Conservation (phyloP, 2,113 vertebrate genomes). For the Aphyosemion australe region DNA sequence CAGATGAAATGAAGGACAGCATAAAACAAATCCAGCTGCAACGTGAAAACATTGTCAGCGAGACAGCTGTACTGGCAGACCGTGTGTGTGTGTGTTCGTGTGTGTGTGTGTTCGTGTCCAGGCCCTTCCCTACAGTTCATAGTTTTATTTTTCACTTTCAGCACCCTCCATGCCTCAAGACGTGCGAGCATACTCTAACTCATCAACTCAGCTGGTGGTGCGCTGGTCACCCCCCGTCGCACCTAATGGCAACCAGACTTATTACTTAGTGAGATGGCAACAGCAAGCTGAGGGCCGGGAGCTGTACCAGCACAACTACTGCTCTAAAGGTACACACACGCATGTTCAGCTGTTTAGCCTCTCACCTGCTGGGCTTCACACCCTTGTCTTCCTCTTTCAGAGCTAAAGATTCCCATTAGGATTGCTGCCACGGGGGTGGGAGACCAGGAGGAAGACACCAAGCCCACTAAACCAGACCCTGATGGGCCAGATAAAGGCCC, state of each 20-base stretch:
- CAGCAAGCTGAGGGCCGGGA: slow-evolving; percentile 92
- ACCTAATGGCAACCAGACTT: slow-evolving; percentile 93
- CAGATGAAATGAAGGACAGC: slow-evolving; percentile 28
- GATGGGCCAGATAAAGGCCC: slow-evolving; percentile 84
- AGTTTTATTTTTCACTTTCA: slow-evolving; percentile 49
- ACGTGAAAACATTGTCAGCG: slow-evolving; percentile 30
- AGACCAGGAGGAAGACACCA: slow-evolving; percentile 87
- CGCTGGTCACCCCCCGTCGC: slow-evolving; percentile 92
- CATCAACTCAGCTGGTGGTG: slow-evolving; percentile 91
- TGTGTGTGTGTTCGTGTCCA: background rate
- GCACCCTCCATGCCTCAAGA: slow-evolving; percentile 94
- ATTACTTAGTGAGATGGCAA: slow-evolving; percentile 97
- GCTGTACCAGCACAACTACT: slow-evolving; percentile 96
- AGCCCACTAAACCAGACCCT: slow-evolving; percentile 85
- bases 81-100: no score
- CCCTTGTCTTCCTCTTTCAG: slow-evolving; percentile 67
- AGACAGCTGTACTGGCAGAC: slow-evolving; percentile 44
- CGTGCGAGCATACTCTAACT: slow-evolving; percentile 91
- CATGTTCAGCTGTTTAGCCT: background rate
- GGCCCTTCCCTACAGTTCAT: slow-evolving; percentile 8
- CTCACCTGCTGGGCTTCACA: background rate
- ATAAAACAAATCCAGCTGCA: slow-evolving; percentile 59
- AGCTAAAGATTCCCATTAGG: slow-evolving; percentile 90
- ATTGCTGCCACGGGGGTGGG: slow-evolving; percentile 87
- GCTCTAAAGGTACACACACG: slow-evolving; percentile 89